A percentile compares a stretch with the other conserved stretches of the same genome.
These are phyloP conservation scores for Pipa parva DNA, from an alignment of 2,113 vertebrate species.

Conservation along the genomic window DNA sequence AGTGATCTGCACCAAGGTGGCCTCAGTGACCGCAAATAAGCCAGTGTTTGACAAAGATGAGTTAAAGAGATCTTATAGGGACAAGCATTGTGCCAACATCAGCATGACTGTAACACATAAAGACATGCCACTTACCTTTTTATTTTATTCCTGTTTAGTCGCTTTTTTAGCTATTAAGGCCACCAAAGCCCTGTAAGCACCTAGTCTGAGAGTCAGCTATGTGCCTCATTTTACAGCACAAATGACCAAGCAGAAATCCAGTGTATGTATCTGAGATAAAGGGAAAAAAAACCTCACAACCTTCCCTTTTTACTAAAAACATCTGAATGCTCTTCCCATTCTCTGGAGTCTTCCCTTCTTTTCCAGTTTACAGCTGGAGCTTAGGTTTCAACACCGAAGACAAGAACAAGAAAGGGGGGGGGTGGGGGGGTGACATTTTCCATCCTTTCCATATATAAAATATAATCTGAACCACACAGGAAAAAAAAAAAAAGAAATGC, in stretches of 20 bases:
- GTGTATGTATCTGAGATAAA: constrained; percentile 66
- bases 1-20: constrained; percentile 76
- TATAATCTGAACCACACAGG: background rate
- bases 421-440: background rate
- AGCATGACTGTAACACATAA: constrained; percentile 57
- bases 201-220: constrained; percentile 67
- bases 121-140: constrained; percentile 73
- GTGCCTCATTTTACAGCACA: constrained; percentile 71
- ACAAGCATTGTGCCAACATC: constrained; percentile 61
- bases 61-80: constrained; percentile 71
- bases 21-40: constrained; percentile 74
- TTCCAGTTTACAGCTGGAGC: constrained; percentile 60
- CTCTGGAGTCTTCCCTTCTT: constrained; percentile 49
- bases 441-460: constrained; percentile 2
- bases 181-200: constrained; percentile 67
- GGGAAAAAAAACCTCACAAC: constrained; percentile 57
- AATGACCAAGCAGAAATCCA: constrained; percentile 70
- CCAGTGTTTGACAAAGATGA: constrained; percentile 77
- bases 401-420: constrained; percentile 56
- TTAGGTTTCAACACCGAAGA: constrained; percentile 69
- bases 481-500: constrained; percentile 28
- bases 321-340: constrained; percentile 62
- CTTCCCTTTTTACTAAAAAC: constrained; percentile 64
- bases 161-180: constrained; percentile 63
- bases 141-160: constrained; percentile 75